Base-by-base conservation (phyloP, 2,113 vertebrate species). In the Cyrtonyx montezumae region DNA sequence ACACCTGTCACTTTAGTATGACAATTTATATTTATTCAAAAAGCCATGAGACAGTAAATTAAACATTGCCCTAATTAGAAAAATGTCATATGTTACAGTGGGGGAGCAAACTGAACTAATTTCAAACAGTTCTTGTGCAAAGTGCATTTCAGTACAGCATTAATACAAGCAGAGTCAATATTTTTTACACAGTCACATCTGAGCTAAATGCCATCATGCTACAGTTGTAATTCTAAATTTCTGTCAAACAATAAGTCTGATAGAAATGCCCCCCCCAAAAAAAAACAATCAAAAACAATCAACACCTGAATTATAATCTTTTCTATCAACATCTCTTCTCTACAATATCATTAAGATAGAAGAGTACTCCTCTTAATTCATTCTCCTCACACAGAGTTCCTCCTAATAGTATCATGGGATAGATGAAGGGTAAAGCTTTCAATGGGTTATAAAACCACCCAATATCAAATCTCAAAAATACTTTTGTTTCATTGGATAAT, bases 11-110 rank as follows among this genome's bases (percentile, higher is more conserved):
- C 97, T 98, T 98, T 96, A 98, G 96, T 97, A 96, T 97, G 98
- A 98, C 97, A 98, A 98, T 98, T 98, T 98, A 97, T 98, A 98
- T 98, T 98, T 98, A 98, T 98, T 98, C 97, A 97, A 96, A 98
- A 98, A 97, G 97, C 97, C 97, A 97, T 97, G 97, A 98, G 97
- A 98, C 97, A 98, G 97, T 98, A 98, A 98, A 98, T 98, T 98
- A 98, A 98, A 98, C 98, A 98, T 97, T 97, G 97, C 97, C 98
- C 97, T 98, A 98, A 98, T 98, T 98, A 98, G 98, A 98, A 97
- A 98, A 98, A 97, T 98, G 97, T 98, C 98, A 97, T 97, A 97
- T 97, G 97, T 98, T 97, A 97, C 97, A 96, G 97, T 92, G 92
- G 94, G 96, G 94, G 97, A 97, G 94, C 92, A 97, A 98, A 96